Conservation (phyloP, 2,113 vertebrate species). For the Spea bombifrons region DNA sequence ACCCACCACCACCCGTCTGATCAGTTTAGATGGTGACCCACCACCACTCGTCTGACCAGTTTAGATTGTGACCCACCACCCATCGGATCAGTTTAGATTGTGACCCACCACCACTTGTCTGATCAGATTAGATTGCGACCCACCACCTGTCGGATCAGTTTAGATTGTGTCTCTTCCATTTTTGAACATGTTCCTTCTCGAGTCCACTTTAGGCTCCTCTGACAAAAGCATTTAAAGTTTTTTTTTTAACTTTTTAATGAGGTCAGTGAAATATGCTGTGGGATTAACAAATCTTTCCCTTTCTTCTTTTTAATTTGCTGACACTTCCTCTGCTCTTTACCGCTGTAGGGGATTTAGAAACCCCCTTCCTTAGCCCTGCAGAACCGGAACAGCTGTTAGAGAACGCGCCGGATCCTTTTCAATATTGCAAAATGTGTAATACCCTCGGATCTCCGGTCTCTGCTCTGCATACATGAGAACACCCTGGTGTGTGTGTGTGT, state of each 20-base stretch:
- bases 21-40: too few species aligned
- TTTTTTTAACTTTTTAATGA: slow-evolving; percentile 24
- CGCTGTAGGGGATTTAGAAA: background rate
- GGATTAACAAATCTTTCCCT: slow-evolving; percentile 19
- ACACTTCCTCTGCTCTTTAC: background rate
- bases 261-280: slow-evolving; percentile 24
- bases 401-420: slow-evolving; percentile 1
- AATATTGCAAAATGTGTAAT: too few species aligned
- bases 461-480: too few species aligned
- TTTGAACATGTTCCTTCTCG: background rate
- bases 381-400: background rate
- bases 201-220: background rate
- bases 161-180: background rate
- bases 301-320: slow-evolving; percentile 40
- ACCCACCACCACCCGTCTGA: too few species aligned
- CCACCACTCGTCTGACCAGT: too few species aligned
- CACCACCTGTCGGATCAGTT: too few species aligned
- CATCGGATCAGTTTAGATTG: too few species aligned
- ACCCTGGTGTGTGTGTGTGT: too few species aligned
- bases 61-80: too few species aligned
- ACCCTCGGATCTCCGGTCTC: too few species aligned
- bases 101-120: too few species aligned
- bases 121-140: too few species aligned
- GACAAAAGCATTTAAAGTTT: background rate
- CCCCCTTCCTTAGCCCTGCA: background rate